Evolutionary conservation across 1,140 invertebrate species (phyloP), one percentile per base, ranked within the genome.

Genomic region (Sesamia nonagrioides): DNA sequence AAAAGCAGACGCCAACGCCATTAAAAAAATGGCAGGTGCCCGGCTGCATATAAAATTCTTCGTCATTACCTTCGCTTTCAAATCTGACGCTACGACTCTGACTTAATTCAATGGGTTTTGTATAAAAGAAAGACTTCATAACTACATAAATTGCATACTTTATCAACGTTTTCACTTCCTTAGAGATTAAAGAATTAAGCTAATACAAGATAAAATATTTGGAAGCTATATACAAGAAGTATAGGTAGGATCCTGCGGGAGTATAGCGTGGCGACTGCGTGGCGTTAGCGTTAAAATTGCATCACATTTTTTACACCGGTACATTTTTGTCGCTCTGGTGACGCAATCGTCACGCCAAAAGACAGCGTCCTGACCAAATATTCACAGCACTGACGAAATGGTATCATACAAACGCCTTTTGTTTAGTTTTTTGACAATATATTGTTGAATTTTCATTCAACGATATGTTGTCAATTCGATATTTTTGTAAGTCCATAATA

Each of bases 381-480:
- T 88, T 91, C 90, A 92, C 89, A 92, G 90, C 90, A 84, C 88
- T 86, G 80, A 69, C 88, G 82, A 86, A 87, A 83, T 89, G 85
- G 80, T 88, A 82, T 84, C 74, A 82, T 85, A 86, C 85, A 82
- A 84, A 85, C 87, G 84, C 82, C 84, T 66, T 66, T 63, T 66
- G 17, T 40, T 37, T 17, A 18, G 37, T 66, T 42, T 42, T 21
- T 18, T 18, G n/a, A 21, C 17, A 15, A n/a, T 0, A 21, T 17
- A 21, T 50, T 54, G 33, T 35, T 27, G 37, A 9, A 2, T 17
- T 5, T 40, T 37, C n/a, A 3, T 50, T 50, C 42, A 45, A 50
- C 45, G n/a, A 15, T 50, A 45, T 6, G 11, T 45, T 45, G 27
- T 11, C 42, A 45, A 50, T 50, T 13, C 45, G 45, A 33, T 21